phyloP scores from a whole-genome alignment of 1,140 invertebrate species.

The Tetramorium simillimum region DNA sequence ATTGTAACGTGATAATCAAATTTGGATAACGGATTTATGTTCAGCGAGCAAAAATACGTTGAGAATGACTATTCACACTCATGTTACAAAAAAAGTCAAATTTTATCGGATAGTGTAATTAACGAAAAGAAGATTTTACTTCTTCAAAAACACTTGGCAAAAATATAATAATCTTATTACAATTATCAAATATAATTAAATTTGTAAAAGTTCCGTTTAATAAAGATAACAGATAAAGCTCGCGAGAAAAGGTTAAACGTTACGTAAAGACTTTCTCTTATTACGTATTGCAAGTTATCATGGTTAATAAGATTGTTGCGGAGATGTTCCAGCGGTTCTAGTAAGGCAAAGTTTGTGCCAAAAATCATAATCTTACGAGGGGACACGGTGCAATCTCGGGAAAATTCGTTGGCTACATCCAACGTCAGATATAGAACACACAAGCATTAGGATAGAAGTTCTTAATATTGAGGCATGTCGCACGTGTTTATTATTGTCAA shows the following conservation, averaged over 20 bases:
- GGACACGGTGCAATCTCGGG: neutral
- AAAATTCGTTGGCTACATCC: conserved; percentile 57
- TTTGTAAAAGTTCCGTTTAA: neutral
- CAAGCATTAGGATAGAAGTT: conserved; percentile 65
- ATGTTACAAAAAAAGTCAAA: too few species aligned
- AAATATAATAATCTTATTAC: neutral
- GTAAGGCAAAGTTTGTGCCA: conserved; percentile 43
- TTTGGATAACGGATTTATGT: too few species aligned
- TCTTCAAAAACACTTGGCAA: neutral
- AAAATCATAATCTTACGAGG: conserved; percentile 66
- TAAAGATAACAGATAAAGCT: neutral
- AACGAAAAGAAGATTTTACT: neutral
- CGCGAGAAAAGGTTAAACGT: neutral
- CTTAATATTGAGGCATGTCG: conserved; percentile 63
- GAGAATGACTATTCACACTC: too few species aligned
- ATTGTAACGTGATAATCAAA: too few species aligned
- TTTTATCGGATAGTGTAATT: too few species aligned
- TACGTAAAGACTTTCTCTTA: neutral
- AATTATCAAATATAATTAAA: neutral
- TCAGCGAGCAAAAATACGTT: too few species aligned
- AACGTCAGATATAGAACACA: conserved; percentile 53
- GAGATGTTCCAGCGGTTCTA: neutral
- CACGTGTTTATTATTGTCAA: conserved; percentile 73
- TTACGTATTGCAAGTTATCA: neutral
- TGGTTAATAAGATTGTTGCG: conserved; percentile 12